These are phyloP conservation scores for Channa striata DNA, from an alignment of 2,797 vertebrate species.

Conservation along the genomic window DNA sequence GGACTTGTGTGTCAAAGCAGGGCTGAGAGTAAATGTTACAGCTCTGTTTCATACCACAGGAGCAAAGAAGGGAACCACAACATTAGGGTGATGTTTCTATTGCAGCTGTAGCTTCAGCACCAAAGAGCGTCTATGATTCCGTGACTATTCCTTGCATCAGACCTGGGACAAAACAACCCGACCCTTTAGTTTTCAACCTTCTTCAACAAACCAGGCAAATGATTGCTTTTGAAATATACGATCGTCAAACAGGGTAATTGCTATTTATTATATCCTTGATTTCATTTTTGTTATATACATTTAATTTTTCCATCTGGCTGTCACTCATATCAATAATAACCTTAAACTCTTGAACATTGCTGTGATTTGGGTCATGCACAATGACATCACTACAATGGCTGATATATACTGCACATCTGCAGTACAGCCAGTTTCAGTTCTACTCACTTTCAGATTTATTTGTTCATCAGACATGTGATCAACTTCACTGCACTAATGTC, in stretches of 20 bases:
- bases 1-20: slow-evolving; percentile 8
- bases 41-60: slow-evolving; percentile 25
- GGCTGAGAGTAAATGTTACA: not conserved
- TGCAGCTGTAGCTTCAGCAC: slow-evolving; percentile 61
- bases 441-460: not conserved
- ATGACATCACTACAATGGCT: not conserved
- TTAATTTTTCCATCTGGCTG: too few species aligned
- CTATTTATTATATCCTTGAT: not conserved
- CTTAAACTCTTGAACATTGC: not conserved
- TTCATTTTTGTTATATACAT: not conserved
- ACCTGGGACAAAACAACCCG: slow-evolving; percentile 68
- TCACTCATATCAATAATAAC: not conserved
- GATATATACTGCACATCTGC: not conserved
- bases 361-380: not conserved
- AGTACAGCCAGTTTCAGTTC: not conserved
- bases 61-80: slow-evolving; percentile 68
- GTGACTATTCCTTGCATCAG: slow-evolving; percentile 73
- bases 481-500: not conserved
- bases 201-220: not conserved
- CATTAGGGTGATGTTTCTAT: slow-evolving; percentile 72
- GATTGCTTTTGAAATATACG: too few species aligned
- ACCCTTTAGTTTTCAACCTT: not conserved
- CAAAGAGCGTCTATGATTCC: slow-evolving; percentile 72
- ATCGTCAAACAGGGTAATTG: too few species aligned
- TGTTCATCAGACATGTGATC: not conserved